Evolutionary conservation across 2,113 vertebrate species (phyloP).

Genomic region (Thermophis baileyi): DNA sequence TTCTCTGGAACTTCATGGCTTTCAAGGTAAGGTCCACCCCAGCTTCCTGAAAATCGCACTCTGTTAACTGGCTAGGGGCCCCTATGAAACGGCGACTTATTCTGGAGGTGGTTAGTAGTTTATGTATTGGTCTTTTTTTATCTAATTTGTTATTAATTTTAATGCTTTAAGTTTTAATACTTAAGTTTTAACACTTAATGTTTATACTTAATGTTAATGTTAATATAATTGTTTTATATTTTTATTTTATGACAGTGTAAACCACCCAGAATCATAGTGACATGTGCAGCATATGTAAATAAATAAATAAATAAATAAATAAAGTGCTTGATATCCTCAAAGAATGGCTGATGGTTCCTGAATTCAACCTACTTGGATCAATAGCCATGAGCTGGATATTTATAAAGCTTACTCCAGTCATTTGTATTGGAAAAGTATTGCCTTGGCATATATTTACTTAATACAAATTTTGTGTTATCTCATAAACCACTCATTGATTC

Average conservation of each 20-base stretch:
- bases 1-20: not conserved
- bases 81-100: not conserved
- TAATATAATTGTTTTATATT: not conserved
- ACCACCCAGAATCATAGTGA: not conserved
- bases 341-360: not conserved
- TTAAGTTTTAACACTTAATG: not conserved
- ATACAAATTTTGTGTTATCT: fast-evolving
- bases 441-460: not conserved
- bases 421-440: not conserved
- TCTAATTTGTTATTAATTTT: not conserved
- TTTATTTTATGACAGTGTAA: not conserved
- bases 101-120: not conserved
- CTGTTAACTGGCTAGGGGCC: not conserved
- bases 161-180: not conserved
- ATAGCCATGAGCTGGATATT: not conserved
- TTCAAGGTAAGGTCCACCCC: not conserved
- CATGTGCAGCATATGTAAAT: not conserved
- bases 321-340: not conserved
- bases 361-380: not conserved
- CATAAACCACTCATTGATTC: not conserved
- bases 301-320: not conserved
- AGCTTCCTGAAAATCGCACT: not conserved
- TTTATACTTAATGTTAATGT: no score
- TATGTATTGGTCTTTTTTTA: not conserved
- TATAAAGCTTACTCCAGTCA: fast-evolving